Base-by-base conservation (phyloP, 2,797 vertebrate genomes). In the Ctenopoma kingsleyae region DNA sequence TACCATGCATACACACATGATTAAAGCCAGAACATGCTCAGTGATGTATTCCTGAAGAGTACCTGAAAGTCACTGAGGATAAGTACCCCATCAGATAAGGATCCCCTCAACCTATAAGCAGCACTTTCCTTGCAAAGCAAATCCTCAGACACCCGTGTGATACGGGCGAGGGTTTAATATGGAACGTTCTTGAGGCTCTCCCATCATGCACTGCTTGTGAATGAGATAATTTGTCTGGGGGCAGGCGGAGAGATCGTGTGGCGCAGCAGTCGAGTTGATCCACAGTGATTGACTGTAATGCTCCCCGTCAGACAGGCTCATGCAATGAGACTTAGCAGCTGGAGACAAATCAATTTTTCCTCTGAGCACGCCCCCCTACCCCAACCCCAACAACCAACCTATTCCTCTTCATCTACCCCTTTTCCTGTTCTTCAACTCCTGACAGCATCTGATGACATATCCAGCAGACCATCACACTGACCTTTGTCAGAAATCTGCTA, bases 261-360 rank as follows among this genome's bases (percentile, higher is more conserved):
- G 78, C 53, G 59, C 81, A 12, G 82, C 77, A 70, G 71, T 84
- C 54, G 71, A 80, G 84, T 88, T 89, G 91, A 91, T 93, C 87
- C 85, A 73, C 76, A 23, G 83, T 92, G 93, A 95, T 93, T 93
- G 92, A 94, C 90, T 91, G 81, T 93, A 92, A 94, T 93, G 89
- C 86, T 82, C 68, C 58, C 78, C 78, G 77, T 93, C 88, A 93
- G 89, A 92, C 87, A 82, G 83, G 76, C 85, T 88, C 84, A 78
- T 78, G 83, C 83, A 70, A 80, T 83, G 87, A 89, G 92, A 87
- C 86, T 87, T 83, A 86, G 83, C 87, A 82, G 83, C 89, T 89
- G 89, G 86, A 93, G 90, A 91, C 90, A 92, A 94, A 94, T 94
- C 92, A 91, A 92, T 93, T 91, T 85, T 78, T 71, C 76, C 76